Evolutionary conservation across 1,140 invertebrate species (phyloP), one percentile per base, ranked within the genome.

Genomic region (Pygmarrhopalites habei): DNA sequence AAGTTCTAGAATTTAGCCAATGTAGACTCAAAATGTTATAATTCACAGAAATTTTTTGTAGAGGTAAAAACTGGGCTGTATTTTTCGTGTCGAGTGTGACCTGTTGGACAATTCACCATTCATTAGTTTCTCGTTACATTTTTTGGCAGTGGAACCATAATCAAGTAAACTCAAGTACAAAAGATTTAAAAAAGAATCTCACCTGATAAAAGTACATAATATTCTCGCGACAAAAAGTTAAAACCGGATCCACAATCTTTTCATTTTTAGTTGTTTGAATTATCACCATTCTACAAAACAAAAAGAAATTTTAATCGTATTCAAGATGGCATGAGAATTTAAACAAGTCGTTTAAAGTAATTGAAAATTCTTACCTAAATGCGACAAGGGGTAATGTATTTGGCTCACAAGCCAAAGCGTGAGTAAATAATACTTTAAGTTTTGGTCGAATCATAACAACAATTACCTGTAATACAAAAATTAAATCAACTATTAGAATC

Each of bases 271-370:
- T 80, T 62, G 86, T 81, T 74, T 92, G 86, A 74, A 95, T 86
- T 23, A 92, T 79, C 43, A 92, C 86, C 80, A 95, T 84, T 79
- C 96, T 87, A 94, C 94, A n/a, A n/a, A n/a, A n/a, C n/a, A n/a
- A n/a, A n/a, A n/a, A n/a, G n/a, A n/a, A 98, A n/a, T n/a, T n/a
- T n/a, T n/a, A n/a, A n/a, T n/a, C n/a, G n/a, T n/a, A n/a, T n/a
- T n/a, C n/a, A n/a, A n/a, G n/a, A n/a, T n/a, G n/a, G n/a, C n/a
- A n/a, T n/a, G n/a, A n/a, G n/a, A n/a, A n/a, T n/a, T n/a, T n/a
- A n/a, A n/a, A n/a, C n/a, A n/a, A n/a, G n/a, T n/a, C n/a, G n/a
- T n/a, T n/a, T n/a, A n/a, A n/a, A n/a, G n/a, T n/a, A n/a, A n/a
- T n/a, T n/a, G n/a, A n/a, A n/a, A n/a, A n/a, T n/a, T n/a, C n/a